A percentile compares a stretch with the other conserved stretches of the same genome.
Evolutionary conservation across 2,888 invertebrate genomes (phyloP).

Genomic region (Hofmannophila pseudospretella): DNA sequence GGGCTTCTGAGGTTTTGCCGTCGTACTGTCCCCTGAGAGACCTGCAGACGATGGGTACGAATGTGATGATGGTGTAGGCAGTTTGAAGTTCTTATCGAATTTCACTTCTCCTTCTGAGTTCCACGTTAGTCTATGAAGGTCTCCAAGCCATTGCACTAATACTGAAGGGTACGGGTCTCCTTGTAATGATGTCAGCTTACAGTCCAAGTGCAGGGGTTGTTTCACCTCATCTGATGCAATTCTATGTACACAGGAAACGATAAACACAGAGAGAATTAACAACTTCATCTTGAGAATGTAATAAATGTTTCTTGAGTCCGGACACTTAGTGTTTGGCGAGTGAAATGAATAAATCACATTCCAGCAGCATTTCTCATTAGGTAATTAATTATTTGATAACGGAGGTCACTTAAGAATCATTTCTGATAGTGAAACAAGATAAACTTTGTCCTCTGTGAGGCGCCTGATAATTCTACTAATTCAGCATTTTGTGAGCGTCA

Average conservation of each 20-base stretch:
- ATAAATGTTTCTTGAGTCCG: conserved; percentile 12
- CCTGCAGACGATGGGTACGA: conserved; percentile 31
- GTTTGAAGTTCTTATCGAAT: conserved; percentile 21
- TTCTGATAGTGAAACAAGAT: background rate
- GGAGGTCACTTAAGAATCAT: no score
- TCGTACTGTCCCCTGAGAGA: conserved; percentile 26
- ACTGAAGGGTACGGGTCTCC: conserved; percentile 41
- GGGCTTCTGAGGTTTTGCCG: conserved; percentile 18
- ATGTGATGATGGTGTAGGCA: conserved; percentile 17
- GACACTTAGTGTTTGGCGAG: conserved; percentile 21
- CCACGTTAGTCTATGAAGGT: conserved; percentile 32
- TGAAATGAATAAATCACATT: conserved; percentile 14
- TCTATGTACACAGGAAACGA: conserved; percentile 31
- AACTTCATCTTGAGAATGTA: no score
- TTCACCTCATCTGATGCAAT: conserved; percentile 30
- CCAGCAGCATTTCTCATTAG: background rate
- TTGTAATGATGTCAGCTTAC: conserved; percentile 31
- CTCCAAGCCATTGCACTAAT: conserved; percentile 33
- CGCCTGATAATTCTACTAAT: no score
- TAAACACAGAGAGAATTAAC: conserved; percentile 25
- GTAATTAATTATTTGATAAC: background rate
- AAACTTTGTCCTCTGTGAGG: no score
- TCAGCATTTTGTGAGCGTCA: no score
- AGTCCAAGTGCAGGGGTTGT: conserved; percentile 27
- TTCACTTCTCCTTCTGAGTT: conserved; percentile 18